Conservation (phyloP, 2,888 invertebrate species). For the Microctonus aethiopoides region DNA sequence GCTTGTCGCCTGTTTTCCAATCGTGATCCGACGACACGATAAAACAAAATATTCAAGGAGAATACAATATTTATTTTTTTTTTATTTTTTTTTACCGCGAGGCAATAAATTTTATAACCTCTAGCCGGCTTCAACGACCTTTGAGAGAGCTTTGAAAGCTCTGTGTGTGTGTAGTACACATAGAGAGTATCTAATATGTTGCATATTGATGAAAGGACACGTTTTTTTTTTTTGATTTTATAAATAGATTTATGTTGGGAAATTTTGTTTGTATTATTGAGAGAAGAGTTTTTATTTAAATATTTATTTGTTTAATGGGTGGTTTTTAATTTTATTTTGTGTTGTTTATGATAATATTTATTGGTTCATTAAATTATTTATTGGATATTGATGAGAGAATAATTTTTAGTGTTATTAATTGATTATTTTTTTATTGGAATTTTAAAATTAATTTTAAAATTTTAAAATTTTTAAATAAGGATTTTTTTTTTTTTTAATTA, state of each 20-base stretch:
- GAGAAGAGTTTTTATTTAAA: too few species aligned
- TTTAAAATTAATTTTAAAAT: too few species aligned
- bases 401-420: too few species aligned
- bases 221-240: neutral
- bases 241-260: neutral
- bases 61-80: neutral
- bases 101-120: conserved; percentile 14
- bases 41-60: conserved; percentile 21
- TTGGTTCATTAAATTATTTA: too few species aligned
- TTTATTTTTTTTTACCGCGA: neutral
- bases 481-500: too few species aligned
- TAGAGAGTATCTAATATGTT: too few species aligned
- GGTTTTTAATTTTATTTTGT: neutral
- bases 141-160: conserved; percentile 7
- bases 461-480: too few species aligned
- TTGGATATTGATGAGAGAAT: too few species aligned
- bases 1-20: conserved; percentile 10
- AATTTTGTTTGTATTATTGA: too few species aligned
- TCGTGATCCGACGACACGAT: conserved; percentile 13
- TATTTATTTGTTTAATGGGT: too few species aligned
- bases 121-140: neutral
- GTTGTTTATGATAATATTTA: neutral
- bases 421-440: too few species aligned
- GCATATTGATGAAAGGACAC: neutral
- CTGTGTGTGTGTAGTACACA: neutral